phyloP scores from a whole-genome alignment of 2,113 vertebrate species.

The Lonchura striata region DNA sequence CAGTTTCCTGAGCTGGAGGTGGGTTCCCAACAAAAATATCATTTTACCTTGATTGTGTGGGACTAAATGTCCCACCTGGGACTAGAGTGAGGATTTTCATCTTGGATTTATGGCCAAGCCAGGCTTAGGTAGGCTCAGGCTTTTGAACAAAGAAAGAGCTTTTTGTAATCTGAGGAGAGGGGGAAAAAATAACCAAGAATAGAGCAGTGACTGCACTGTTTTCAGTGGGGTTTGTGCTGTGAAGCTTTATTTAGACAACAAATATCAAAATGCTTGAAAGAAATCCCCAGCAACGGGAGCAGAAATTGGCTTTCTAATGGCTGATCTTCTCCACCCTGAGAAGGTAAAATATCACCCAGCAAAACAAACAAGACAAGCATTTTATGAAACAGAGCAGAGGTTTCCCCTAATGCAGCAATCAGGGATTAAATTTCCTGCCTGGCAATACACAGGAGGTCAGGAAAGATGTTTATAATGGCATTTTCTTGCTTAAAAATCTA shows the following conservation, averaged over 20 bases:
- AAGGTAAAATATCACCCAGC: neutral
- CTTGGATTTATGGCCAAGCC: neutral
- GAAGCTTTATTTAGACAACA: neutral
- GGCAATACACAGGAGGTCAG: slow-evolving; percentile 9
- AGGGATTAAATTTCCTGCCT: slow-evolving; percentile 3
- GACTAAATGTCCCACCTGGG: neutral
- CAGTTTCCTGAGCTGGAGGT: neutral
- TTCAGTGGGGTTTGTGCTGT: neutral
- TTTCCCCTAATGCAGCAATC: slow-evolving; percentile 8
- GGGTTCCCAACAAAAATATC: neutral
- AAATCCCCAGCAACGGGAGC: neutral
- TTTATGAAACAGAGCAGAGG: neutral
- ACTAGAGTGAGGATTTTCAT: neutral
- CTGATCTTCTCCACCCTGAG: neutral
- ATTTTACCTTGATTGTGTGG: neutral
- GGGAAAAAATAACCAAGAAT: rapidly evolving
- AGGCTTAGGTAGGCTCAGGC: neutral
- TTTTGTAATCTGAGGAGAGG: neutral
- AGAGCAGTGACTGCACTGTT: neutral
- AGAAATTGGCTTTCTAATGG: neutral
- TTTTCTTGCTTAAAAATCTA: slow-evolving; percentile 42
- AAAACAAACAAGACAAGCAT: slow-evolving; percentile 22
- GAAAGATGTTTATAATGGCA: slow-evolving; percentile 27
- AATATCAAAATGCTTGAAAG: neutral
- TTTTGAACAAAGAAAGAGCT: neutral